Evolutionary conservation across 2,797 vertebrate species (phyloP).

Genomic region (Darevskia nairensis): DNA sequence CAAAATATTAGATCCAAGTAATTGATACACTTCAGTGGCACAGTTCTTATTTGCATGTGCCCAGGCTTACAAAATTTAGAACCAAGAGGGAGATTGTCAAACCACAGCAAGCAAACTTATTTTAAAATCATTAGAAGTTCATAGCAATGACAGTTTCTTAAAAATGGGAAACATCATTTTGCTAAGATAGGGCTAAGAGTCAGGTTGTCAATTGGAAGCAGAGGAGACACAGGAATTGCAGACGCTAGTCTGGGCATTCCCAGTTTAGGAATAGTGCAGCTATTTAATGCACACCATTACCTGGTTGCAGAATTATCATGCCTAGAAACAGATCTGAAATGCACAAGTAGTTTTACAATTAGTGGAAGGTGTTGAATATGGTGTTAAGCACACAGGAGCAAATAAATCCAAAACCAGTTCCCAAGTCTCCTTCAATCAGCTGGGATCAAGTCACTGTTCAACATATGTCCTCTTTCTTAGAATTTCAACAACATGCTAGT

Average conservation of each 20-base stretch:
- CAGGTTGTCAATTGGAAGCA: constrained; percentile 8
- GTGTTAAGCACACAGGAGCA: neutral
- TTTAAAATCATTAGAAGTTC: constrained; percentile 15
- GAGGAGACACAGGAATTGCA: neutral
- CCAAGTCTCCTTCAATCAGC: neutral
- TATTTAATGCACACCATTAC: constrained; percentile 11
- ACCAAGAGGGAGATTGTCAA: constrained; percentile 42
- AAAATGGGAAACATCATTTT: constrained; percentile 17
- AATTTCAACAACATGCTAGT: neutral
- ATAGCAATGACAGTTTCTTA: constrained; percentile 14
- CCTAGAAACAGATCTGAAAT: constrained; percentile 15
- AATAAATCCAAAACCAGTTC: neutral
- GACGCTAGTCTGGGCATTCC: neutral
- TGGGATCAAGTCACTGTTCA: neutral
- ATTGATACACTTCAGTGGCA: constrained; percentile 30
- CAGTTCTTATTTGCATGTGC: constrained; percentile 24
- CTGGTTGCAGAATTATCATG: neutral
- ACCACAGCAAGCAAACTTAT: constrained; percentile 29
- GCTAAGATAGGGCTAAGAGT: neutral
- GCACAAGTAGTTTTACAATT: neutral
- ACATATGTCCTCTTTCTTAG: neutral
- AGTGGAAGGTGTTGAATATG: neutral
- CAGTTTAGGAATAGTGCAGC: neutral
- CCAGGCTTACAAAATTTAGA: constrained; percentile 30
- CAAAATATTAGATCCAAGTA: constrained; percentile 24